Evolutionary conservation across 1,140 invertebrate genomes (phyloP), one percentile per base, ranked within the genome.

Genomic region (Eueides isabella): DNA sequence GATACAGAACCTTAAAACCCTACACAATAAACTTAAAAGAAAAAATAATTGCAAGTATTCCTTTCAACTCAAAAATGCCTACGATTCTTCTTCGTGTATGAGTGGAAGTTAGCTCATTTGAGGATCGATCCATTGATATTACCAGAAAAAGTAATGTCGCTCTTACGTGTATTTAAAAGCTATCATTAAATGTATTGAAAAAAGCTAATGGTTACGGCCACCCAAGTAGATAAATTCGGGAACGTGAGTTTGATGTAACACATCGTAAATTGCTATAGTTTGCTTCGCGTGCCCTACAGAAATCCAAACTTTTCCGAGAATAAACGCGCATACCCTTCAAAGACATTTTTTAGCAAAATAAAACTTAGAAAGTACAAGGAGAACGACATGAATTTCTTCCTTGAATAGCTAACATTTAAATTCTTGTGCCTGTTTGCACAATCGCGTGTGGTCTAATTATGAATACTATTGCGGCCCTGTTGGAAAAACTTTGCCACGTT

Each of bases 391-490:
- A 90, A 87, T 86, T 90, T 87, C 85, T 92, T 90, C 89, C 82
- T 64, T 80, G 84, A 92, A 90, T 76, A 70, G 69, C 29, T 74
- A 73, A 83, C 86, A 91, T 91, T 90, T 88, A 86, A 90, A 90
- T 91, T 89, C 82, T 81, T 87, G 75, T 76, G 73, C 71, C 76
- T 86, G 68, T 77, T 84, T 88, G 81, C 83, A 78, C 80, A 85
- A 80, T 86, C 84, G 90, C 85, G 89, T 92, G 90, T 92, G 89
- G 90, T 90, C 89, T 89, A 85, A 89, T 87, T 88, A 86, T 87
- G 85, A 88, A 87, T 88, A 90, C 83, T 71, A 65, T 71, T 63
- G 67, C 33, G 66, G 80, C 64, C 80, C 72, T 78, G 78, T 80
- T 71, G 68, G 48, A 78, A 73, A 62, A 83, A 80, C 69, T 79